Evolutionary conservation across 2,888 invertebrate species (phyloP).

Genomic region (Orthosia incerta): DNA sequence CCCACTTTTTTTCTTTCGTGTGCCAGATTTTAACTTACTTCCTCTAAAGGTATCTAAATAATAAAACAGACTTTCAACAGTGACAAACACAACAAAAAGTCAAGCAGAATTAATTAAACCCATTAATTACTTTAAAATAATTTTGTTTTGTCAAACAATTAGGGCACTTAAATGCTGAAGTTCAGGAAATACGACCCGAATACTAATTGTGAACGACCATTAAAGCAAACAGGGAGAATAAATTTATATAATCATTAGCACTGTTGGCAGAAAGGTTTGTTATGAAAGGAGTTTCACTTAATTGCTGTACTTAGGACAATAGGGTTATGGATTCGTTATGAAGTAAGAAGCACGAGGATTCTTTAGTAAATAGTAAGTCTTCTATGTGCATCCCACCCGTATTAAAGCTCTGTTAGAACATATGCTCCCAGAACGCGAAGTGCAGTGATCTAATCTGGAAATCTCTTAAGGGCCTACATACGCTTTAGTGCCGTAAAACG

Average conservation of each 20-base stretch:
- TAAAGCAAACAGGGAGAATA: conserved; percentile 39
- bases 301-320: conserved; percentile 24
- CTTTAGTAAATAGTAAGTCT: not conserved
- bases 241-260: conserved; percentile 56
- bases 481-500: no score
- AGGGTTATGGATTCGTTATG: not conserved
- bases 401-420: no score
- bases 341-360: not conserved
- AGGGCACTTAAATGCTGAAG: conserved; percentile 47
- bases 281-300: conserved; percentile 22
- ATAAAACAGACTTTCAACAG: not conserved
- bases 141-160: conserved; percentile 57
- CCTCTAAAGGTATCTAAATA: not conserved
- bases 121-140: conserved; percentile 52
- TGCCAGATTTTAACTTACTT: no score
- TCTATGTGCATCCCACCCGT: no score
- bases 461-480: no score
- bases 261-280: conserved; percentile 11
- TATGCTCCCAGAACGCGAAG: no score
- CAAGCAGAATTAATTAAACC: conserved; percentile 37
- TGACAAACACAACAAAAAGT: conserved; percentile 15
- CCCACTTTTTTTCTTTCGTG: no score
- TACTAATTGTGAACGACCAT: conserved; percentile 45
- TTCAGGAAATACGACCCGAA: conserved; percentile 55
- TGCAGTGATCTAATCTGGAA: no score